Evolutionary conservation across 1,140 invertebrate genomes (phyloP).

Genomic region (Anoplophora glabripennis): DNA sequence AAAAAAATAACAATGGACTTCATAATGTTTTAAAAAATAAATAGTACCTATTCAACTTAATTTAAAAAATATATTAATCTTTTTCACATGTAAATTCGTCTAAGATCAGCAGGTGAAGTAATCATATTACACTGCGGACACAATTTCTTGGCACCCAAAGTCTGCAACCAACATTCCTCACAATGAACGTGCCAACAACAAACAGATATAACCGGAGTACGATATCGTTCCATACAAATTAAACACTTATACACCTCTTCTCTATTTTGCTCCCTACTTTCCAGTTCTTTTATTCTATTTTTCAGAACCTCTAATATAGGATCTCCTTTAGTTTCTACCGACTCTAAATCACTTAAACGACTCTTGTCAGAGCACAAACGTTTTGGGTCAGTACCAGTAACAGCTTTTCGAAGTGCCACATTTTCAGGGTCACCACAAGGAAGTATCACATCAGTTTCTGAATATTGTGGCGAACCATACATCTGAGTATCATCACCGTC

Average conservation of each 20-base stretch:
- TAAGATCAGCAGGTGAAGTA: constrained; percentile 80
- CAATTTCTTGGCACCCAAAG: constrained; percentile 85
- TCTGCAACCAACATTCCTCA: constrained; percentile 90
- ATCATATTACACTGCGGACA: constrained; percentile 95
- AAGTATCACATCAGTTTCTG: constrained; percentile 67
- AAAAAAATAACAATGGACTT: no score
- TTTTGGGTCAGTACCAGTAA: constrained; percentile 47
- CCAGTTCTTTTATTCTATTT: constrained; percentile 65
- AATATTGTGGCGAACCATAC: constrained; percentile 83
- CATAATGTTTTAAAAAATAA: no score
- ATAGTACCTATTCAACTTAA: no score
- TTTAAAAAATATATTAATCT: no score
- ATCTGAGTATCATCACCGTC: constrained; percentile 77
- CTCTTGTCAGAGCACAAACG: constrained; percentile 13
- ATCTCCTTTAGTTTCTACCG: constrained; percentile 48
- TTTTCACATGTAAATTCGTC: constrained; percentile 83
- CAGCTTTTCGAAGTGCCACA: constrained; percentile 60
- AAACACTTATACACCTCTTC: constrained; percentile 73
- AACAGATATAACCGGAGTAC: constrained; percentile 88
- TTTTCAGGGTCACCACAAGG: constrained; percentile 54
- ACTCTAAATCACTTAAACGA: constrained; percentile 8
- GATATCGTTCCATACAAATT: constrained; percentile 84
- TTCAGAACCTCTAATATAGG: constrained; percentile 74
- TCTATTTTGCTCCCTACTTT: constrained; percentile 51
- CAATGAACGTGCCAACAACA: constrained; percentile 97